Percentiles rank a stretch among this genome's conserved stretches.
phyloP scores from a whole-genome alignment of 2,797 vertebrate species.

The Taeniopygia guttata region DNA sequence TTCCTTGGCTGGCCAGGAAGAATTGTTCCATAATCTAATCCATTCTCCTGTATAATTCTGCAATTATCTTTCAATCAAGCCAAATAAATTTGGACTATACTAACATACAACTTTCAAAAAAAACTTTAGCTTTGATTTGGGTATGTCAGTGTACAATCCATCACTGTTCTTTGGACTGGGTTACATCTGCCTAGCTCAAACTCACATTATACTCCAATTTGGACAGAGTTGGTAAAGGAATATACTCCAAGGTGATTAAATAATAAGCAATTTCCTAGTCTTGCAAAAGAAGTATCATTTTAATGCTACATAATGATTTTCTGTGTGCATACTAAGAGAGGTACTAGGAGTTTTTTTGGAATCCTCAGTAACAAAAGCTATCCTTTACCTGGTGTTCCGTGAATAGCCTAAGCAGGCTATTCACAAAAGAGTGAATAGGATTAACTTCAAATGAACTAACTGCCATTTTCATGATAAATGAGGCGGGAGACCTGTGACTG shows the following conservation, averaged over 20 bases:
- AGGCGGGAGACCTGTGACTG: neutral
- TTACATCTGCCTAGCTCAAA: neutral
- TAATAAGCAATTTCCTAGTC: neutral
- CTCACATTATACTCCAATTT: neutral
- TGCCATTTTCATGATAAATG: neutral
- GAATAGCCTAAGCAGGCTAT: neutral
- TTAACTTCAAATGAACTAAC: neutral
- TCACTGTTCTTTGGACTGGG: neutral
- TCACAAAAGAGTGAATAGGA: neutral
- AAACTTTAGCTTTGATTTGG: neutral
- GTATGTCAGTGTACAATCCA: fast-evolving
- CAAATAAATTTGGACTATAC: neutral
- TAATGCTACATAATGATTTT: neutral
- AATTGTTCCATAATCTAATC: neutral
- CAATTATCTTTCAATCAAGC: neutral
- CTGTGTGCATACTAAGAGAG: neutral
- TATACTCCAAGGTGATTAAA: neutral
- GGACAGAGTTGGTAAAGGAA: neutral
- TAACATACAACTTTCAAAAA: neutral
- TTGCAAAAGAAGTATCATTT: neutral
- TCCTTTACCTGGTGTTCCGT: neutral
- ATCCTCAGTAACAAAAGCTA: neutral
- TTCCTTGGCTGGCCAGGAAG: constrained; percentile 6
- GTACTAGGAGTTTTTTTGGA: neutral
- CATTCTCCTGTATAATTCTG: neutral